A percentile compares a stretch with the other conserved stretches of the same genome.
Conservation (phyloP, 2,888 invertebrate species). For the Pseudococcus viburni region DNA sequence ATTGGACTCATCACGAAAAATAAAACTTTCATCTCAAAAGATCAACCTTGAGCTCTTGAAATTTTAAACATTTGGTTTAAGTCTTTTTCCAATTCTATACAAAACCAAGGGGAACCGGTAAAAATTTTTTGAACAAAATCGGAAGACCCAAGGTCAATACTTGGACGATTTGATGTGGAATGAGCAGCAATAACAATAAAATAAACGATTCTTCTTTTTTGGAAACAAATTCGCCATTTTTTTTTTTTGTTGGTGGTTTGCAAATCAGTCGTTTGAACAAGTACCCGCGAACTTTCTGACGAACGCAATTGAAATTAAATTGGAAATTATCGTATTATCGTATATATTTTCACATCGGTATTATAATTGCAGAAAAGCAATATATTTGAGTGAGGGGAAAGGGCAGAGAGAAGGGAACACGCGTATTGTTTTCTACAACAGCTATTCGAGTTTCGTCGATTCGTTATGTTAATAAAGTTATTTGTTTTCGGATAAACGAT, state of each 20-base stretch:
- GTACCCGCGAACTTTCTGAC: not conserved
- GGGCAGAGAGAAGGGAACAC: not conserved
- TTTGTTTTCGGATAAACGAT: constrained; percentile 23
- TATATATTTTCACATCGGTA: not conserved
- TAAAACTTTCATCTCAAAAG: no score
- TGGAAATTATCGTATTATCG: constrained; percentile 10
- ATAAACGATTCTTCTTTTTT: not conserved
- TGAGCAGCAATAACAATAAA: no score
- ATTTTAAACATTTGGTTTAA: no score
- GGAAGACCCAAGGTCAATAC: no score
- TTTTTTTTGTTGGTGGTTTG: not conserved
- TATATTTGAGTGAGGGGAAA: not conserved
- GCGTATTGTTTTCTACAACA: not conserved
- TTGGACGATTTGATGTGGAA: no score
- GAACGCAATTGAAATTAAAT: constrained; percentile 16
- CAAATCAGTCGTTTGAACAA: not conserved
- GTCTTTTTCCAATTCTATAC: no score
- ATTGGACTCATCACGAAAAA: no score
- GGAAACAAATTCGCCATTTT: not conserved
- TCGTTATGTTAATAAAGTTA: constrained; percentile 35
- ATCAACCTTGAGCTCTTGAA: no score
- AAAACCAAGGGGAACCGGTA: no score
- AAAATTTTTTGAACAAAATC: no score
- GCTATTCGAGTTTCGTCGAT: not conserved
- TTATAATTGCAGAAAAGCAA: not conserved